A percentile compares a stretch with the other conserved stretches of the same genome.
phyloP scores from a whole-genome alignment of 2,113 vertebrate species.

The Agapornis roseicollis region DNA sequence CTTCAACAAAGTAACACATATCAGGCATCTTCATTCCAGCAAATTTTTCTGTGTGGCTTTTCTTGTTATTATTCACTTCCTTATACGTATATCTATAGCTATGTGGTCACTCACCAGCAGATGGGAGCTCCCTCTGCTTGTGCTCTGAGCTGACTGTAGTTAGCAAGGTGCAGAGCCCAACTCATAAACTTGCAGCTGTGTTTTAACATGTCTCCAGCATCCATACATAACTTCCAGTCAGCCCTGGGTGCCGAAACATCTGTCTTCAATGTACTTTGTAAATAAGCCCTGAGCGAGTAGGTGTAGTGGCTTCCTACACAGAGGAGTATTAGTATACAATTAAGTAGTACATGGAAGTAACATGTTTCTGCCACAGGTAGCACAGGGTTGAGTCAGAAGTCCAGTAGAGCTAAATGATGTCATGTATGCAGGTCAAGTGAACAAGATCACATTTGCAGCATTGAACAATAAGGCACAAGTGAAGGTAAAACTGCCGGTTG shows the following conservation, averaged over 20 bases:
- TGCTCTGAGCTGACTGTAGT: not conserved
- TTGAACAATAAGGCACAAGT: not conserved
- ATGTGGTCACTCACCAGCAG: not conserved
- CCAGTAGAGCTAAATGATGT: not conserved
- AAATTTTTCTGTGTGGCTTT: not conserved
- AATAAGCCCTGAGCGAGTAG: not conserved
- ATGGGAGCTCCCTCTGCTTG: not conserved
- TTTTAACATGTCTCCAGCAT: not conserved
- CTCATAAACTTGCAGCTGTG: constrained; percentile 16
- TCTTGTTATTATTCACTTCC: not conserved
- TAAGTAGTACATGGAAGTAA: not conserved
- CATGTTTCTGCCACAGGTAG: not conserved
- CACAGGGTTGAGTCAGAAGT: not conserved
- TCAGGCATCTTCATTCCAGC: not conserved
- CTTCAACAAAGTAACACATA: not conserved
- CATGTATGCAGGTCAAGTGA: not conserved
- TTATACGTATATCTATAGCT: not conserved
- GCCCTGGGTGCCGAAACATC: not conserved
- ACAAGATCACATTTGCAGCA: not conserved
- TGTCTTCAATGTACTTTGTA: not conserved
- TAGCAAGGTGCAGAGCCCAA: not conserved
- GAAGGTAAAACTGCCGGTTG: not conserved
- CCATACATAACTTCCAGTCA: not conserved
- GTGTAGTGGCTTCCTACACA: not conserved
- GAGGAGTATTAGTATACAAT: not conserved